Conservation (phyloP, 2,113 vertebrate genomes). For the Chlorocebus sabaeus region DNA sequence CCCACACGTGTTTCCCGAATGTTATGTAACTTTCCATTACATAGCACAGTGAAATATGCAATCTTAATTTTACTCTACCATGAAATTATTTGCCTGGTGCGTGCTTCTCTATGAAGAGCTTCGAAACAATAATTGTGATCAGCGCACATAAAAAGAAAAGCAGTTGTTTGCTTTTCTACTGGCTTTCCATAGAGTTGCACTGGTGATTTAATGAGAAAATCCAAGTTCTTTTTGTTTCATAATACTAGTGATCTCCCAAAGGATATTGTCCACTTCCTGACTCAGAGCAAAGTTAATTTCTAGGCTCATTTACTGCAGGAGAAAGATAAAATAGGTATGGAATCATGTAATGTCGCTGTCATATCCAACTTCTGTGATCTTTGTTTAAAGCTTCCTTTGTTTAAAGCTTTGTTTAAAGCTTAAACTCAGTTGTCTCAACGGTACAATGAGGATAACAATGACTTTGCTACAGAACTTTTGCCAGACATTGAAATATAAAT, state of each 20-base stretch:
- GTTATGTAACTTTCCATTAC: neutral
- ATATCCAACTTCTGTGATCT: neutral
- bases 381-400: neutral
- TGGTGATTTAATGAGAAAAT: neutral
- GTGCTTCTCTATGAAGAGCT: neutral
- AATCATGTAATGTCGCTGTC: neutral
- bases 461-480: neutral
- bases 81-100: neutral
- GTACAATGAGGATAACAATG: neutral
- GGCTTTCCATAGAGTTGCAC: neutral
- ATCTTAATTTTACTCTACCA: neutral
- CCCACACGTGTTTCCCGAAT: neutral
- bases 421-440: neutral
- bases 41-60: neutral
- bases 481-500: neutral
- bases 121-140: neutral
- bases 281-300: conserved; percentile 6
- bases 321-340: neutral
- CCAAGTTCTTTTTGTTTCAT: neutral
- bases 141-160: neutral
- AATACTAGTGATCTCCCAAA: neutral
- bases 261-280: neutral
- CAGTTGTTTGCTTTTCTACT: neutral
- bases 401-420: neutral
- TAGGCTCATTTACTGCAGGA: neutral